phyloP scores from a whole-genome alignment of 30 jellyfish, hydroid and myxozoan species.

The Hydra vulgaris region DNA sequence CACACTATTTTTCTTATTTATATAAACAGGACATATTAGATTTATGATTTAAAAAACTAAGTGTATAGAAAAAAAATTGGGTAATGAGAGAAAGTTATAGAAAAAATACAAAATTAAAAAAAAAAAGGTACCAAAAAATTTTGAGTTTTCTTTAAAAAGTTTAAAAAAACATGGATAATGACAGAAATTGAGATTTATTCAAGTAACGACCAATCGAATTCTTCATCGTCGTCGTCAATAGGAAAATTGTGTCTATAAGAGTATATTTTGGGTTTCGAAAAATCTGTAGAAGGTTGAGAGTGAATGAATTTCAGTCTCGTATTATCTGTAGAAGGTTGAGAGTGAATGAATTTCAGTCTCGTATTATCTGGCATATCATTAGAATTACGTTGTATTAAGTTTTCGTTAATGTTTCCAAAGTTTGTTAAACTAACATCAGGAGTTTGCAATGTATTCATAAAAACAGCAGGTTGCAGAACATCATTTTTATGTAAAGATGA shows the following conservation, averaged over 20 bases:
- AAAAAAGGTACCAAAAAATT: background rate
- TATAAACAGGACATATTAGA: too few species aligned
- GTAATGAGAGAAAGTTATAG: too few species aligned
- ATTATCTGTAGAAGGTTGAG: background rate
- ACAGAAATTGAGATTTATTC: background rate
- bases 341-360: background rate
- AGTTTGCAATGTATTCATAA: constrained; percentile 16
- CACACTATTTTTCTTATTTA: too few species aligned
- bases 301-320: background rate
- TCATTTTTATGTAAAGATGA: constrained; percentile 9
- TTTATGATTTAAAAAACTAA: too few species aligned
- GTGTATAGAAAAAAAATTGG: too few species aligned
- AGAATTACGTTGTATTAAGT: background rate
- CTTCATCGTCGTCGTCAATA: constrained; percentile 74
- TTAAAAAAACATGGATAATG: too few species aligned
- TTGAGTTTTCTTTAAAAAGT: too few species aligned
- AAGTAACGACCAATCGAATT: constrained; percentile 78
- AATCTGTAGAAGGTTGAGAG: background rate
- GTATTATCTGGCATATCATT: background rate
- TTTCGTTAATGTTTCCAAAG: background rate
- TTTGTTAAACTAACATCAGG: constrained; percentile 6
- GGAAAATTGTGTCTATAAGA: background rate
- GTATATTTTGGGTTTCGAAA: background rate
- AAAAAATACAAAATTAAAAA: too few species aligned
- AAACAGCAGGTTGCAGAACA: constrained; percentile 13